These are phyloP conservation scores for Gambusia affinis DNA, from an alignment of 2,113 vertebrate genomes.

Conservation along the genomic window DNA sequence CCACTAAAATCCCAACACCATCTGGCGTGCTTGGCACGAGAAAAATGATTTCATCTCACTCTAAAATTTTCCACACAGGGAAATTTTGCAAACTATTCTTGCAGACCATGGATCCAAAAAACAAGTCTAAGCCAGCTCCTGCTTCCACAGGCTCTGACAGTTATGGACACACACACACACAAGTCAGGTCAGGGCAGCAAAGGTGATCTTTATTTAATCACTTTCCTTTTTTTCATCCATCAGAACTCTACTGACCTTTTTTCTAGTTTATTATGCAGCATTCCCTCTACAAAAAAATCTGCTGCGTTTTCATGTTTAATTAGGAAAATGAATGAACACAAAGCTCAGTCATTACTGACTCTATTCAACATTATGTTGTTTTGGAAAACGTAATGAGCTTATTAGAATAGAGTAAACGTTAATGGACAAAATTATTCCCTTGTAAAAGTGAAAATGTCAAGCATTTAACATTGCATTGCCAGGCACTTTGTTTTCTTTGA, in stretches of 20 bases:
- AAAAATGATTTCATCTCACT: not conserved
- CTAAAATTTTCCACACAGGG: slow-evolving; percentile 6
- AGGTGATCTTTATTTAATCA: slow-evolving; percentile 51
- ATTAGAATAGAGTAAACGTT: slow-evolving; percentile 29
- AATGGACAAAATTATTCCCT: slow-evolving; percentile 11
- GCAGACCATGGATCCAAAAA: slow-evolving; percentile 12
- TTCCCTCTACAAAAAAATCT: slow-evolving; percentile 4
- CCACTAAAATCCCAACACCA: slow-evolving; percentile 31
- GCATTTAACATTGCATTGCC: not conserved
- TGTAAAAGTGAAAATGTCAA: not conserved
- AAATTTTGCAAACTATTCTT: slow-evolving; percentile 13
- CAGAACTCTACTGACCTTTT: slow-evolving; percentile 16
- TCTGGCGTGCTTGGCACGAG: slow-evolving; percentile 46
- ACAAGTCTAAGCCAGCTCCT: slow-evolving; percentile 19
- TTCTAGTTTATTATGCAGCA: not conserved
- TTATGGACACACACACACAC: slow-evolving; percentile 8
- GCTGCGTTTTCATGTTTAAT: slow-evolving; percentile 1
- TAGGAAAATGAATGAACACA: slow-evolving; percentile 24
- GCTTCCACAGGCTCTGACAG: slow-evolving; percentile 23
- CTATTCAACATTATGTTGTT: slow-evolving; percentile 24
- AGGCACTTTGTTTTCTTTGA: not conserved
- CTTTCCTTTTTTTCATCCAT: slow-evolving; percentile 39
- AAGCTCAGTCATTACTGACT: slow-evolving; percentile 13
- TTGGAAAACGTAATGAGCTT: slow-evolving; percentile 32
- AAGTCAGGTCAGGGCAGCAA: slow-evolving; percentile 35